These are phyloP conservation scores for Panthera tigris DNA, from an alignment of 2,113 vertebrate species.

Conservation along the genomic window DNA sequence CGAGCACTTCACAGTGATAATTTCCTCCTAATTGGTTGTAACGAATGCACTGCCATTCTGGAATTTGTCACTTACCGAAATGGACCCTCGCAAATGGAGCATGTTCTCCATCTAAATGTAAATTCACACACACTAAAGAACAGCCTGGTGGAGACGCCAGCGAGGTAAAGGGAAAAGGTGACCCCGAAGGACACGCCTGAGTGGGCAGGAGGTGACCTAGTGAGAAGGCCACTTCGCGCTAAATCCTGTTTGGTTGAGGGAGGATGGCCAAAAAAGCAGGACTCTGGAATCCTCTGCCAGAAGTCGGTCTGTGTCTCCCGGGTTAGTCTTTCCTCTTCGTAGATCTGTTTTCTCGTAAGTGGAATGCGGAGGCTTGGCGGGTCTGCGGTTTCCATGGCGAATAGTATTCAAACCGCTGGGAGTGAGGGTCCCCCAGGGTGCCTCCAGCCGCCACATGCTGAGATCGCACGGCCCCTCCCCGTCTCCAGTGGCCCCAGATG, in stretches of 20 bases:
- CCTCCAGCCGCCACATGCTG: neutral
- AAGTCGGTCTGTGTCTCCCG: neutral
- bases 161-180: neutral
- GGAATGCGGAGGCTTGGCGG: neutral
- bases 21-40: slow-evolving; percentile 68
- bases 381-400: accelerated
- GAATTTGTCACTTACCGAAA: slow-evolving; percentile 59
- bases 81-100: slow-evolving; percentile 56
- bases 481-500: accelerated
- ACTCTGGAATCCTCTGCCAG: neutral
- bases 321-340: accelerated
- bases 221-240: accelerated
- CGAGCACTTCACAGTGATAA: neutral
- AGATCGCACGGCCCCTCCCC: accelerated
- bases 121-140: slow-evolving; percentile 9
- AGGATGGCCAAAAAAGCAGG: accelerated
- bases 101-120: slow-evolving; percentile 54
- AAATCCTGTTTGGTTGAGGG: neutral
- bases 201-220: neutral
- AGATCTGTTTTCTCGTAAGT: neutral
- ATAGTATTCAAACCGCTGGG: accelerated
- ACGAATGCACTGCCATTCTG: slow-evolving; percentile 52
- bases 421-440: too few species aligned
- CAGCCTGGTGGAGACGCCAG: neutral
- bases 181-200: neutral